Evolutionary conservation across 2,888 invertebrate genomes (phyloP).

Genomic region (Thymelicus lineola): DNA sequence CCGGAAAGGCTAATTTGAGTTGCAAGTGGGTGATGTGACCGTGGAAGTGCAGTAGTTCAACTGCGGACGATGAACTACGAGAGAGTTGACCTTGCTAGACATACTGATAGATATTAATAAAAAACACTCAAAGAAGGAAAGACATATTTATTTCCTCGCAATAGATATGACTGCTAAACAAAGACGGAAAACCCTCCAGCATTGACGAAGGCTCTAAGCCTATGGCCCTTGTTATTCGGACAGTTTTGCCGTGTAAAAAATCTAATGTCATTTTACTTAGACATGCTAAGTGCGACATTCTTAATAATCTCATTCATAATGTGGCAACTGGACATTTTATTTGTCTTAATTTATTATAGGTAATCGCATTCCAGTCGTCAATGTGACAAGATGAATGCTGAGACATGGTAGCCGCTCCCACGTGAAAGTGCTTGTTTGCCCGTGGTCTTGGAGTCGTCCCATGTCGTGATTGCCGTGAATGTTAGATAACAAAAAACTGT

Average conservation of each 20-base stretch:
- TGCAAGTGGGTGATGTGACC: constrained; percentile 3
- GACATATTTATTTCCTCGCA: too few species aligned
- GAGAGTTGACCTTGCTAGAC: not conserved
- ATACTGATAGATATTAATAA: too few species aligned
- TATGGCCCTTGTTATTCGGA: too few species aligned
- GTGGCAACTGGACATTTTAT: not conserved
- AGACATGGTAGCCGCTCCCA: constrained; percentile 58
- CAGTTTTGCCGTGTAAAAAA: too few species aligned
- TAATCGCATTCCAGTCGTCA: not conserved
- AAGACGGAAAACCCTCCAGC: too few species aligned
- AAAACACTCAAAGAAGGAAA: too few species aligned
- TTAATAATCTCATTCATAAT: too few species aligned
- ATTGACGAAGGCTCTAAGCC: too few species aligned
- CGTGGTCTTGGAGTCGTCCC: constrained; percentile 38
- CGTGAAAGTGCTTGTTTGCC: constrained; percentile 66
- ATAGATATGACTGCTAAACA: too few species aligned
- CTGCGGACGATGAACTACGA: constrained; percentile 12
- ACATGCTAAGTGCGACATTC: too few species aligned
- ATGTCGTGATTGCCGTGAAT: constrained; percentile 37
- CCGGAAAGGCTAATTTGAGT: constrained; percentile 3
- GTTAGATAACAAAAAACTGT: constrained; percentile 43
- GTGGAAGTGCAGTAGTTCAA: constrained; percentile 10
- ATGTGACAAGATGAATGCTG: constrained; percentile 11
- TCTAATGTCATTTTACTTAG: too few species aligned
- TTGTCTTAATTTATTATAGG: not conserved